Conservation (phyloP, 2,888 invertebrate genomes). For the Apamea crenata region DNA sequence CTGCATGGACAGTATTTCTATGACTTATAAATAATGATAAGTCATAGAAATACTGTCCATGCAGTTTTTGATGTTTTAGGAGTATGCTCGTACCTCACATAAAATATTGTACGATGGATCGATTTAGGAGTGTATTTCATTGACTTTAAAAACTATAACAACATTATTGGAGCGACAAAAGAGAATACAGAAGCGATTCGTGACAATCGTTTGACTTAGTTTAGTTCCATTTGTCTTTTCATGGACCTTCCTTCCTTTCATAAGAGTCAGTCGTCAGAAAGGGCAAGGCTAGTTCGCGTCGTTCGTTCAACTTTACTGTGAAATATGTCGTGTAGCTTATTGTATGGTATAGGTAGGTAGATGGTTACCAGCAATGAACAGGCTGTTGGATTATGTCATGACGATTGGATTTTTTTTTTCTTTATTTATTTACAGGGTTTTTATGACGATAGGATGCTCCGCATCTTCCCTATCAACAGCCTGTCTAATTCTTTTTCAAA, state of each 20-base stretch:
- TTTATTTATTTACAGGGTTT: too few species aligned
- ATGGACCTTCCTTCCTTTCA: constrained; percentile 47
- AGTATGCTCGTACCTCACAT: background rate
- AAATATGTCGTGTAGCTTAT: constrained; percentile 15
- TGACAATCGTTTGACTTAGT: constrained; percentile 23
- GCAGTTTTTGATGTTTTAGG: background rate
- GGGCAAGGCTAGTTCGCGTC: constrained; percentile 53
- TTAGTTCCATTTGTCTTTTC: constrained; percentile 37
- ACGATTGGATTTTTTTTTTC: too few species aligned
- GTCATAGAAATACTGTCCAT: too few species aligned
- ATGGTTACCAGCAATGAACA: background rate
- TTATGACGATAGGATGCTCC: background rate
- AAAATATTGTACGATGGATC: background rate
- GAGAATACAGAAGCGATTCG: constrained; percentile 4
- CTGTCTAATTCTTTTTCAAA: too few species aligned
- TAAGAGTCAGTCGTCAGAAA: constrained; percentile 52
- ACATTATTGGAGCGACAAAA: background rate
- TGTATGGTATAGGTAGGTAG: background rate
- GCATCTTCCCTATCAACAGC: background rate
- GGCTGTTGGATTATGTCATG: background rate
- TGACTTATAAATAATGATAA: too few species aligned
- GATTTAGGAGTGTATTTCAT: background rate
- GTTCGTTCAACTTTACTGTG: constrained; percentile 60
- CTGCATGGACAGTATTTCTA: background rate
- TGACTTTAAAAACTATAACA: background rate